Evolutionary conservation across 2,113 vertebrate species (phyloP).

Genomic region (human): GRCh38 chr20:24696001-24696500

Average conservation of each 20-base stretch:
- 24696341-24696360: neutral
- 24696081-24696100: neutral
- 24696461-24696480: neutral
- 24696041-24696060: neutral
- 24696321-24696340: neutral
- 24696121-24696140: neutral
- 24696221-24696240: neutral
- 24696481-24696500: rapidly evolving
- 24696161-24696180: neutral
- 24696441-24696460: neutral
- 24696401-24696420: neutral
- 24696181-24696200: neutral
- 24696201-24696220: neutral
- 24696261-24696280: neutral
- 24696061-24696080: too few relatives aligned
- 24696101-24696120: too few relatives aligned
- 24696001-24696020: neutral
- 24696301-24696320: neutral
- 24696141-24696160: neutral
- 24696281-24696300: neutral
- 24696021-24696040: neutral
- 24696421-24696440: neutral
- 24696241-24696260: neutral
- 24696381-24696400: neutral
- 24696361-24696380: neutral